Base-by-base conservation (phyloP, 2,797 vertebrate species). In the Florisuga fusca region DNA sequence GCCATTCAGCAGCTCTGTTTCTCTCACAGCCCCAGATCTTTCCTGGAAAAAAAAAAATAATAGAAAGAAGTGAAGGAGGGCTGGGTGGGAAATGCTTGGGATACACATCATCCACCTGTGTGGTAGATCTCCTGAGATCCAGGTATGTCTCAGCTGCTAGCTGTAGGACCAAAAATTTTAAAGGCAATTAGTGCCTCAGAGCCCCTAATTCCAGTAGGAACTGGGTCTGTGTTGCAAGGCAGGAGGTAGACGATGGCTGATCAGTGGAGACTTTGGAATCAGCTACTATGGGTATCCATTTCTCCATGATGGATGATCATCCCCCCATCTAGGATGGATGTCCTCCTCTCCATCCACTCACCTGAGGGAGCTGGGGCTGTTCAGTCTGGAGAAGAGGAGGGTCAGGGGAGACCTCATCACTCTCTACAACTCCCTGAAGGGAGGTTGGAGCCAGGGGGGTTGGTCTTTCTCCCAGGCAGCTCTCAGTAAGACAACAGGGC, bases 221-320 rank as follows among this genome's bases (percentile, higher is more conserved):
- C 11, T 41, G 23, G 3, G 20, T 59, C 55, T 4, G 0, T n/a
- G 4, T 27, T 51, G 51, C 48, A 36, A 38, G 29, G 11, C 2
- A 79, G 41, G 23, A 77, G 16, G 29, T 3, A 43, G 38, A 5
- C 20, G 34, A 36, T 58, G 33, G 19, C 13, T 71, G 33, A 26
- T 51, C 57, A 55, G 4, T 4, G 6, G 36, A 53, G 10, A 13
- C 45, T 94, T 53, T 78, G 69, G 67, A 64, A 79, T 54, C 51
- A 50, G 25, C 21, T 54, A 27, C 36, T 55, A 7, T 38, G 50
- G 12, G 5, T 34, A 15, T 26, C 50, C 54, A 34, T 11, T 36
- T 27, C 25, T 84, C 33, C 53, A 13, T 0, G 0, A 18, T 14
- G 29, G 9, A 62, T 46, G 12, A 33, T 26, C 55, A 23, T 18